These are phyloP conservation scores for Hyles euphorbiae DNA, from an alignment of 1,140 invertebrate species.

Conservation along the genomic window DNA sequence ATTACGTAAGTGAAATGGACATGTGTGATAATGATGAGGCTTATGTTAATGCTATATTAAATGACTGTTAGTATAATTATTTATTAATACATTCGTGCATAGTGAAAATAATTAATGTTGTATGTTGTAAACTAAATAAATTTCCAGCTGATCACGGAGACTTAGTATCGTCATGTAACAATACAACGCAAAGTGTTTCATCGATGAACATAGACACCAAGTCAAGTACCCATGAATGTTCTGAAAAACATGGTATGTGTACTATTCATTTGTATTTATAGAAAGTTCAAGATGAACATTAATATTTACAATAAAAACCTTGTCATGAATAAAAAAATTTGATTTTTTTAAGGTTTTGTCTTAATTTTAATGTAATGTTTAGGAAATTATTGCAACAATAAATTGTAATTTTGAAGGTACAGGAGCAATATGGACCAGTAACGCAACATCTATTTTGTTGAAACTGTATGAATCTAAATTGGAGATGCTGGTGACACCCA, in stretches of 20 bases:
- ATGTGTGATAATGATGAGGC: not conserved
- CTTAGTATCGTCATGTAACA: not conserved
- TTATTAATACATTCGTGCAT: not conserved
- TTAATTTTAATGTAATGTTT: too few relatives aligned
- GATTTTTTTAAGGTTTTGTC: too few relatives aligned
- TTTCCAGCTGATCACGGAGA: not conserved
- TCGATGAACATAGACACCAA: constrained; percentile 3
- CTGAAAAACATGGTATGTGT: constrained; percentile 26
- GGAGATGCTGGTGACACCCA: constrained; percentile 39
- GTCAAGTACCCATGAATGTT: constrained; percentile 10
- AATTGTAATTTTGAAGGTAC: not conserved
- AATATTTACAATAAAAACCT: not conserved
- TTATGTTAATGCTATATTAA: not conserved
- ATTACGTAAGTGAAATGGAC: constrained; percentile 2
- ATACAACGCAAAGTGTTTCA: not conserved
- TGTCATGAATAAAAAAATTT: too few relatives aligned
- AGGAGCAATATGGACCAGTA: constrained; percentile 41
- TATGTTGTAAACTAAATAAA: not conserved
- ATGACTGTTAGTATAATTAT: not conserved
- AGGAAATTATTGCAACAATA: too few relatives aligned
- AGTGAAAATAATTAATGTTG: too few relatives aligned
- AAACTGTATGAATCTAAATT: constrained; percentile 42
- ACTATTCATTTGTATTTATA: not conserved
- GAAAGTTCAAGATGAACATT: not conserved
- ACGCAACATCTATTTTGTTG: constrained; percentile 28